A percentile compares a stretch with the other conserved stretches of the same genome.
These are phyloP conservation scores for Graptemys geographica DNA, from an alignment of 2,797 vertebrate genomes.

Conservation along the genomic window DNA sequence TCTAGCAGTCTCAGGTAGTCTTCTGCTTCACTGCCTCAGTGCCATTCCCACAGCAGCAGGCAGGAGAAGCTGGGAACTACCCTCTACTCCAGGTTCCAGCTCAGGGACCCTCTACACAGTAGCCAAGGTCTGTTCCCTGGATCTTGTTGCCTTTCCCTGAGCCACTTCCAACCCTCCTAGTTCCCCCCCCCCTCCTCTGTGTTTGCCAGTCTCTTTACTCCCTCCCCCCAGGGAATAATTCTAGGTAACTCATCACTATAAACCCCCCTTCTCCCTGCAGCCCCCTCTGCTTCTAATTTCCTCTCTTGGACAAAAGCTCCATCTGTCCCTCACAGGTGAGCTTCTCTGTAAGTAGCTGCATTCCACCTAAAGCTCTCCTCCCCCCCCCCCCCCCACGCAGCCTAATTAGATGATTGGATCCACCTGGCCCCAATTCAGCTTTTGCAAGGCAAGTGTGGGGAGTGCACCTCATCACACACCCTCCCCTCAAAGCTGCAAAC, in stretches of 20 bases:
- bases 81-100: neutral
- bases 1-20: neutral
- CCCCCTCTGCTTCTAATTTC: neutral
- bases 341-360: neutral
- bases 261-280: neutral
- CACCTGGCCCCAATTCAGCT: neutral
- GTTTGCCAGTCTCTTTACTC: neutral
- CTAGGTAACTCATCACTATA: too few relatives aligned
- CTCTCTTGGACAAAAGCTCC: neutral
- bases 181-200: neutral
- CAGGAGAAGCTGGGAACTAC: neutral
- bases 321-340: neutral
- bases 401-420: neutral
- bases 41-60: too few relatives aligned
- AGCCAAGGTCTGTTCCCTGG: neutral
- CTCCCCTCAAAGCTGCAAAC: too few relatives aligned
- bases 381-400: too few relatives aligned
- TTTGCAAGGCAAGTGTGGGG: neutral
- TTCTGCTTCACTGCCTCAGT: neutral
- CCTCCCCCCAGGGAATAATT: neutral
- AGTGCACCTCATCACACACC: neutral
- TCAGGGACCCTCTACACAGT: neutral
- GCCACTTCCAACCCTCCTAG: neutral
- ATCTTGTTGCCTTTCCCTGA: too few relatives aligned
- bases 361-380: neutral